Percentiles rank a stretch among this genome's conserved stretches.
Evolutionary conservation across 2,888 invertebrate species (phyloP).

Genomic region (Enoplolaimus lenunculus): DNA sequence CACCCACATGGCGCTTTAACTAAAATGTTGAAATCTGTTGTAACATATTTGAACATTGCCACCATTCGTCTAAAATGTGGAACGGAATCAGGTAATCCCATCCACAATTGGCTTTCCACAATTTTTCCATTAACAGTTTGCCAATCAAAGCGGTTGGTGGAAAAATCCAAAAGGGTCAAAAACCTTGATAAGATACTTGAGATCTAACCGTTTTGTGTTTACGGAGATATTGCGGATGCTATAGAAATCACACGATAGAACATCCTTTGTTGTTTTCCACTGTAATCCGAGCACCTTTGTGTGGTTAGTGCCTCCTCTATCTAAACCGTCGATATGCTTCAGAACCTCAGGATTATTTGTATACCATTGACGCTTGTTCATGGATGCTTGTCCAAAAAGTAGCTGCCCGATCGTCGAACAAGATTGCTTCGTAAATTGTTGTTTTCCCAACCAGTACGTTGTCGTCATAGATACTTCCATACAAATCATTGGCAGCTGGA

Average conservation of each 20-base stretch:
- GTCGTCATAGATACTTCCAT: constrained; percentile 26
- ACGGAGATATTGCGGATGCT: not conserved
- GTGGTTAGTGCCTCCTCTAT: not conserved
- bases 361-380: constrained; percentile 21
- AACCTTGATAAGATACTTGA: constrained; percentile 24
- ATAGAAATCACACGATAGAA: too few species aligned
- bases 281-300: constrained; percentile 15
- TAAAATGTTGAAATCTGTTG: not conserved
- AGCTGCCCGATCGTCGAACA: constrained; percentile 19
- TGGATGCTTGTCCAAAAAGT: constrained; percentile 19
- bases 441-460: not conserved
- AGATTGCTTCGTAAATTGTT: constrained; percentile 16
- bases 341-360: not conserved
- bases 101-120: constrained; percentile 27
- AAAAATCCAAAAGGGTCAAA: constrained; percentile 29
- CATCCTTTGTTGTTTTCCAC: constrained; percentile 14
- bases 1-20: not conserved
- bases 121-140: constrained; percentile 29
- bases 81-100: constrained; percentile 29
- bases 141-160: constrained; percentile 23
- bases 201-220: constrained; percentile 24
- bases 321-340: not conserved
- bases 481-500: constrained; percentile 6
- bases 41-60: not conserved
- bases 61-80: not conserved